Evolutionary conservation across 1,140 invertebrate species (phyloP).

Genomic region (Oncopodura yosiiana): DNA sequence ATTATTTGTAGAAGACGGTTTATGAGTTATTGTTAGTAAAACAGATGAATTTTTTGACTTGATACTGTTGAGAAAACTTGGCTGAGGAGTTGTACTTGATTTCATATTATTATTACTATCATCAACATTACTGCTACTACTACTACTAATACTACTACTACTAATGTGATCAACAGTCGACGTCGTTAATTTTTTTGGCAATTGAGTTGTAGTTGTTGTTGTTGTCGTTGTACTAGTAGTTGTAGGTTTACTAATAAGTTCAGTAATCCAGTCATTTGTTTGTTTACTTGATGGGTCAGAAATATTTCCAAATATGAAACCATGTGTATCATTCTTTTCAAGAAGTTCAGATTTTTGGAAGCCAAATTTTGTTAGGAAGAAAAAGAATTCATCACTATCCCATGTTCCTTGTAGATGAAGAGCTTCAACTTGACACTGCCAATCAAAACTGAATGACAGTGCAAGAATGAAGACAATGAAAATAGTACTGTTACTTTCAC

Average conservation of each 20-base stretch:
- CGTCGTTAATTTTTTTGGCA: not conserved
- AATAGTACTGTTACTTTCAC: too few relatives aligned
- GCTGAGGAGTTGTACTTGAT: too few relatives aligned
- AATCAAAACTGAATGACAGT: not conserved
- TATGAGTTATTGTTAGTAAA: slow-evolving; percentile 2
- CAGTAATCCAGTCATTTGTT: not conserved
- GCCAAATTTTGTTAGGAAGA: slow-evolving; percentile 88
- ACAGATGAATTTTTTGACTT: not conserved
- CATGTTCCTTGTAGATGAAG: slow-evolving; percentile 56
- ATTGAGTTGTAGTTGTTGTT: not conserved
- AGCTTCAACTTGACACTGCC: slow-evolving; percentile 1
- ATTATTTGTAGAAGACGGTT: not conserved
- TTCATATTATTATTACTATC: too few relatives aligned
- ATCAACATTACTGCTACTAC: too few relatives aligned
- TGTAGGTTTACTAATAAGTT: not conserved
- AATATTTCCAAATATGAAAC: slow-evolving; percentile 91
- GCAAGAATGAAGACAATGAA: too few relatives aligned
- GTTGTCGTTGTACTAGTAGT: not conserved
- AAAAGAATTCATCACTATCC: slow-evolving; percentile 66
- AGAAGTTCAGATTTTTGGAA: slow-evolving; percentile 90
- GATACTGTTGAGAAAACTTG: too few relatives aligned
- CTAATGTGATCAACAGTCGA: too few relatives aligned
- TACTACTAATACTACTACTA: too few relatives aligned
- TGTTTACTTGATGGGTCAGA: slow-evolving; percentile 42
- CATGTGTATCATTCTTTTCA: slow-evolving; percentile 67